phyloP scores from a whole-genome alignment of 2,797 vertebrate genomes.

The Leptodactylus fallax region DNA sequence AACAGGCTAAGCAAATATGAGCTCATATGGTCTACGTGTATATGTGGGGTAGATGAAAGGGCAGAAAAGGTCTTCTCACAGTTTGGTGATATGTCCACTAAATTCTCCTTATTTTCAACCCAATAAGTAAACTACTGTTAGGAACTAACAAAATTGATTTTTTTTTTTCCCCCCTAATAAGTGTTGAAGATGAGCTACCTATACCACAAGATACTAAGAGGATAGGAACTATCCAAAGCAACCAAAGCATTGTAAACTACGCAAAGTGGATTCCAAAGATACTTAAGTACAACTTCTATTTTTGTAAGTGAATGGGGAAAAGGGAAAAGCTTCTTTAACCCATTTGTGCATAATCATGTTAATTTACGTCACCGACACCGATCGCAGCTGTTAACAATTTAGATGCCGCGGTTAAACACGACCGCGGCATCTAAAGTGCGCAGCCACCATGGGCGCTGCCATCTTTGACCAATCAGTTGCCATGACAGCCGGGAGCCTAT shows the following conservation, averaged over 20 bases:
- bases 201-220: background rate
- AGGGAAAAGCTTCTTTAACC: too few relatives aligned
- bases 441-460: too few relatives aligned
- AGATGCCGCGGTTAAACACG: too few relatives aligned
- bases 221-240: background rate
- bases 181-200: background rate
- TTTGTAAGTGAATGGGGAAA: background rate
- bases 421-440: too few relatives aligned
- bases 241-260: background rate
- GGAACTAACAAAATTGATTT: conserved; percentile 21
- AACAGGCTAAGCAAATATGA: conserved; percentile 58
- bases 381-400: too few relatives aligned
- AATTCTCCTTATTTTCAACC: conserved; percentile 32
- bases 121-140: conserved; percentile 46
- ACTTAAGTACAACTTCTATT: background rate
- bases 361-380: too few relatives aligned
- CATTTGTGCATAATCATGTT: too few relatives aligned
- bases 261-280: background rate
- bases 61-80: conserved; percentile 56
- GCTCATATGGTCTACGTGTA: conserved; percentile 49
- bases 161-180: background rate
- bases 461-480: too few relatives aligned
- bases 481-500: too few relatives aligned
- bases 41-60: conserved; percentile 56
- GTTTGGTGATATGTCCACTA: conserved; percentile 57